A percentile compares a stretch with the other conserved stretches of the same genome.
These are phyloP conservation scores for Leucosticte australis DNA, from an alignment of 2,113 vertebrate genomes.

Conservation along the genomic window DNA sequence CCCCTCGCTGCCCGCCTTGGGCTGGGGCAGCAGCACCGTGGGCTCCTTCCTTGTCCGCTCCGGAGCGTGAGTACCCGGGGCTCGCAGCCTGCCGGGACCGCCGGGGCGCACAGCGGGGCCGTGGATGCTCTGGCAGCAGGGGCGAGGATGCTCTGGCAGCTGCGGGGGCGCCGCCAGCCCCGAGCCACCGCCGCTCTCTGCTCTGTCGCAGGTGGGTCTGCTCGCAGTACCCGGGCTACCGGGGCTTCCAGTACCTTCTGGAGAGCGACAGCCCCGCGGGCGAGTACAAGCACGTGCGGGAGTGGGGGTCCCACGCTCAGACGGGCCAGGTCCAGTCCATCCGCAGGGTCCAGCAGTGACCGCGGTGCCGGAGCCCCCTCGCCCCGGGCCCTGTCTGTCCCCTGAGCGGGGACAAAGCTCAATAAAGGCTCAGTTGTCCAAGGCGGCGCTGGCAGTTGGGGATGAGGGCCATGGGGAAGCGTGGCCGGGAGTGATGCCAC, in stretches of 20 bases:
- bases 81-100: fast-evolving
- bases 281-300: conserved; percentile 89
- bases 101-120: fast-evolving
- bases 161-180: background rate
- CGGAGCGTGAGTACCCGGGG: conserved; percentile 82
- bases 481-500: fast-evolving
- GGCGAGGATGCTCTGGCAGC: background rate
- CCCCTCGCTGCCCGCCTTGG: conserved; percentile 90
- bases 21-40: conserved; percentile 90
- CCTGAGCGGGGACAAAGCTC: background rate
- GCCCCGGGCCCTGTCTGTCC: background rate
- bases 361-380: fast-evolving
- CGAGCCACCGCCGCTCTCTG: background rate
- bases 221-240: conserved; percentile 92
- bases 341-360: conserved; percentile 91
- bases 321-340: conserved; percentile 93
- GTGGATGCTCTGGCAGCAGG: no score
- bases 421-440: conserved; percentile 49
- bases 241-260: conserved; percentile 93
- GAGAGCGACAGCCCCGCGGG: conserved; percentile 89
- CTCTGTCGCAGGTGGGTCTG: conserved; percentile 84
- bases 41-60: conserved; percentile 87
- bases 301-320: conserved; percentile 90
- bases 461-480: fast-evolving
- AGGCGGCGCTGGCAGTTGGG: background rate